These are phyloP conservation scores for Anorthoa munda DNA, from an alignment of 2,888 invertebrate genomes.

Conservation along the genomic window DNA sequence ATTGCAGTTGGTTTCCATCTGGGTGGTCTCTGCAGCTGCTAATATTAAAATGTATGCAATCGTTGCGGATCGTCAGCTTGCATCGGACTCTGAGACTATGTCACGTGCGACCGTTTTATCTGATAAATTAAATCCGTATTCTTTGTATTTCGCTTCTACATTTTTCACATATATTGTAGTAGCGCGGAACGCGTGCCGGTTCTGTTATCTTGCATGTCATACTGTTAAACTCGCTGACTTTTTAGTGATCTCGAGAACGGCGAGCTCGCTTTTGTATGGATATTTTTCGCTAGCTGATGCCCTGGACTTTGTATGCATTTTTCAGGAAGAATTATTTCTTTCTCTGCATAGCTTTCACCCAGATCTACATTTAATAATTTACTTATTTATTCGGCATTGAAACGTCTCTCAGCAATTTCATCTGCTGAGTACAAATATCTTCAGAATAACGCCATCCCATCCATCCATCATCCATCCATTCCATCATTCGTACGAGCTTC, in stretches of 20 bases:
- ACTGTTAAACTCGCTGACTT: slow-evolving; percentile 34
- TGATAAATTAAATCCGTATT: slow-evolving; percentile 74
- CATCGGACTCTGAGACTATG: slow-evolving; percentile 71
- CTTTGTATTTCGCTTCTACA: slow-evolving; percentile 61
- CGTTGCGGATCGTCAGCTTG: slow-evolving; percentile 79
- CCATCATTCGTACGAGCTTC: no score
- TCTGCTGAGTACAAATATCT: no score
- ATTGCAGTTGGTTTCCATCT: slow-evolving; percentile 73
- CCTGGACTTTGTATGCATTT: slow-evolving; percentile 8
- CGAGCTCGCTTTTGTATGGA: slow-evolving; percentile 26
- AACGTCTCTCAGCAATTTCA: no score
- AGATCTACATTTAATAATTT: no score
- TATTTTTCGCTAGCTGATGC: background rate
- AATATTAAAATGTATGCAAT: slow-evolving; percentile 85
- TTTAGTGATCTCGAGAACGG: slow-evolving; percentile 26
- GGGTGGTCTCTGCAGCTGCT: slow-evolving; percentile 53
- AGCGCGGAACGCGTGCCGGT: slow-evolving; percentile 17
- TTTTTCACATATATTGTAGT: slow-evolving; percentile 66
- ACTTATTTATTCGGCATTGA: no score
- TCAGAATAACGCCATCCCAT: no score
- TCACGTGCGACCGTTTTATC: slow-evolving; percentile 75
- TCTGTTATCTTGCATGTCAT: slow-evolving; percentile 23
- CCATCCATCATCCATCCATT: no score
- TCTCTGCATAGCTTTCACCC: background rate
- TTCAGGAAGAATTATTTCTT: slow-evolving; percentile 1